These are phyloP conservation scores for Temnopleurus reevesii DNA, from an alignment of 53 echinoderm and acorn worm genomes.

Conservation along the genomic window DNA sequence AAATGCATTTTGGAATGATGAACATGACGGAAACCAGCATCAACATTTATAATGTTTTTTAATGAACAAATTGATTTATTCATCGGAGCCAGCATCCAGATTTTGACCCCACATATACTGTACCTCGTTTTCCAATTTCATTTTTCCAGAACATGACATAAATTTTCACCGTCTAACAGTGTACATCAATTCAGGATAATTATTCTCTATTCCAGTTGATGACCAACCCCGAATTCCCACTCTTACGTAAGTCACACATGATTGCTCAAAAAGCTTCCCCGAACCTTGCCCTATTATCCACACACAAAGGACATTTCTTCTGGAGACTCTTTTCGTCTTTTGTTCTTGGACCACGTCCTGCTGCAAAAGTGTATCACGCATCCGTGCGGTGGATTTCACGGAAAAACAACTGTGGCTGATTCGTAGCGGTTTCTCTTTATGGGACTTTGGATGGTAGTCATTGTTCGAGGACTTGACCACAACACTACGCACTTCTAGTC, in stretches of 20 bases:
- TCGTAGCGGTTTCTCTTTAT: neutral
- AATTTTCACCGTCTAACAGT: neutral
- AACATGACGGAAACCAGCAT: too few species aligned
- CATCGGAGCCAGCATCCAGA: too few species aligned
- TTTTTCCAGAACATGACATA: neutral
- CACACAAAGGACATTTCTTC: neutral
- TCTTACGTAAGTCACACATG: too few species aligned
- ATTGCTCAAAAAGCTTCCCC: conserved; percentile 12
- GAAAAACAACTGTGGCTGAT: conserved; percentile 23
- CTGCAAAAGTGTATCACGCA: neutral
- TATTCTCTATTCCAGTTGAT: too few species aligned
- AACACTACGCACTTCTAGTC: neutral
- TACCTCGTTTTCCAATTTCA: too few species aligned
- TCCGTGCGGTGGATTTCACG: conserved; percentile 22
- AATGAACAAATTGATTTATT: too few species aligned
- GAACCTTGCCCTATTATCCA: conserved; percentile 18
- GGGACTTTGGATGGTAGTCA: neutral
- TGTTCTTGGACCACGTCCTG: conserved; percentile 9
- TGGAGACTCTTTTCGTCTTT: neutral
- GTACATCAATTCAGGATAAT: neutral
- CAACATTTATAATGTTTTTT: too few species aligned
- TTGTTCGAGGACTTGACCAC: neutral
- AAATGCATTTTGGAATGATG: too few species aligned
- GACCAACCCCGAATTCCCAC: too few species aligned
- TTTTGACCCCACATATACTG: too few species aligned